Base-by-base conservation (phyloP, 2,888 invertebrate genomes). In the Mantis religiosa region DNA sequence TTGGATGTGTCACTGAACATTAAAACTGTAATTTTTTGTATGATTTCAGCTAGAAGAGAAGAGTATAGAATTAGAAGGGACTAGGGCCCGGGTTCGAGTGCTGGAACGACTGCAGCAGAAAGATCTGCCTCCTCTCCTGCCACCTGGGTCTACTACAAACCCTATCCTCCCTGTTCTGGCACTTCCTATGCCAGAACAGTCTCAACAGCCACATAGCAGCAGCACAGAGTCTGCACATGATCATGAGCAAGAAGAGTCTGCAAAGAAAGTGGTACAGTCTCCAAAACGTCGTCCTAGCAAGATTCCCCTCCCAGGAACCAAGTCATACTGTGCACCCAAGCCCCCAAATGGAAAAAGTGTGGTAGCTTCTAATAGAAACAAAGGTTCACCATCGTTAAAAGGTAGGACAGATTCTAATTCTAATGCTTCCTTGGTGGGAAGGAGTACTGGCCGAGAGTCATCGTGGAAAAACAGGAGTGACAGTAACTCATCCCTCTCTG, bases 51-150 rank as follows among this genome's bases (percentile, higher is more conserved):
- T 97, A 91, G 97, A 97, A 93, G 97, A 97, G 93, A 96, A 96
- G 92, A 96, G 95, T 92, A 97, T 97, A 91, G 97, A 97, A 92
- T 92, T 97, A 91, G 97, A 97, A 93, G 97, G 97, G n/a, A 97
- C 97, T 27, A 94, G 95, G 90, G 97, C 97, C 1, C 95, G 96
- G 89, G 94, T 97, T 89, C 95, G 97, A n/a, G 95, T 97, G 90
- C 93, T 97, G 90, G 97, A 97, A 92, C 94, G 95, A 90, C 92
- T 93, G 86, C 93, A 93, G 91, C 93, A 93, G 92, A 92, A 94
- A 92, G 87, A 83, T n/a, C 89, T 86, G 27, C 84, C 87, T n/a
- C 87, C 87, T 27, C 15, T 89, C 9, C 54, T 88, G 9, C 88
- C 89, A 12, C 89, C 87, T 28, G 91, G 89, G 87, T 88, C 90